Conservation (phyloP, 2,797 vertebrate genomes). For the Pelodytes ibericus region DNA sequence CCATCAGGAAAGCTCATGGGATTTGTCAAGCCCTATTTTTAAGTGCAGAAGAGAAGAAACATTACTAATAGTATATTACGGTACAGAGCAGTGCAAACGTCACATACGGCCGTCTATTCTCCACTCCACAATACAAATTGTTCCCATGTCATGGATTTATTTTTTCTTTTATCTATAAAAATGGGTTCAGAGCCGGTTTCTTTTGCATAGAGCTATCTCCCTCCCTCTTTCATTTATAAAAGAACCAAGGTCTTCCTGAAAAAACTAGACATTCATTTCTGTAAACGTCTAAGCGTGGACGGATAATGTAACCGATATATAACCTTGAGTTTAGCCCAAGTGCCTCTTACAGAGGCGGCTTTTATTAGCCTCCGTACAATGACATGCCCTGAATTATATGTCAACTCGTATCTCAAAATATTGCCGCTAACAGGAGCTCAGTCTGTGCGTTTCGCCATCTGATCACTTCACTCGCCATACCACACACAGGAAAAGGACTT, state of each 20-base stretch:
- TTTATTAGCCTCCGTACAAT: conserved; percentile 20
- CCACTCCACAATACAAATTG: no score
- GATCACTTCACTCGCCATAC: neutral
- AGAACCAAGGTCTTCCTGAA: conserved; percentile 29
- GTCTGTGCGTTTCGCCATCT: neutral
- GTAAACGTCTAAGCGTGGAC: conserved; percentile 48
- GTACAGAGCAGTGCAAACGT: no score
- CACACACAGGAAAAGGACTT: no score
- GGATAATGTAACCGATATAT: conserved; percentile 48
- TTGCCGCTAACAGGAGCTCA: neutral
- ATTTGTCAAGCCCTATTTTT: no score
- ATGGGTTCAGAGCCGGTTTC: neutral
- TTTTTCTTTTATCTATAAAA: neutral
- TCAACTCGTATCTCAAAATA: neutral
- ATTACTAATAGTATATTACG: no score
- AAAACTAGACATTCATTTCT: conserved; percentile 22
- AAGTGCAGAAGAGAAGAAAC: no score
- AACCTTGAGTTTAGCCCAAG: conserved; percentile 54
- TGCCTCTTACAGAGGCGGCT: conserved; percentile 34
- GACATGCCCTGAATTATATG: conserved; percentile 29
- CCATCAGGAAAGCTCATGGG: no score
- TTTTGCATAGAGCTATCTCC: neutral
- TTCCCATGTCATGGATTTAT: no score
- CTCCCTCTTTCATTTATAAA: conserved; percentile 9
- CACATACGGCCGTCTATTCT: no score